Percentiles rank a stretch among this genome's conserved stretches.
These are phyloP conservation scores for Diorhabda sublineata DNA, from an alignment of 1,140 invertebrate species.

Conservation along the genomic window DNA sequence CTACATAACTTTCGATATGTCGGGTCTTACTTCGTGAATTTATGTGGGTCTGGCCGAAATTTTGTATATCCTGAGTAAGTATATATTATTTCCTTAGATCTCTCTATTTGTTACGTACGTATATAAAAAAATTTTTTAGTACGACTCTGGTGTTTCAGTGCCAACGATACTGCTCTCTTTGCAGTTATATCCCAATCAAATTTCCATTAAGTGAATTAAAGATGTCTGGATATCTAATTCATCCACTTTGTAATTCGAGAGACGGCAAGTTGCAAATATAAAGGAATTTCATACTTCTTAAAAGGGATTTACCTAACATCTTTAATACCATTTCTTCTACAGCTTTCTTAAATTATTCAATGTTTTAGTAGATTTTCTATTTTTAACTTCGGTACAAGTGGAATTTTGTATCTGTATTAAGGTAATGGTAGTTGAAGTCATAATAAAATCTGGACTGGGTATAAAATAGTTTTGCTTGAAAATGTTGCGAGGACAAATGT, in stretches of 20 bases:
- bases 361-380: neutral
- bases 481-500: no score
- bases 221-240: neutral
- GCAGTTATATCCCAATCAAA: slow-evolving; percentile 2
- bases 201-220: slow-evolving; percentile 1
- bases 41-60: no score
- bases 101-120: no score
- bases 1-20: no score
- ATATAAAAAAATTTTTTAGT: neutral
- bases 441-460: no score
- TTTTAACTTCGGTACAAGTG: no score
- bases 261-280: neutral
- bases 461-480: no score
- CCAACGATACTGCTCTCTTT: slow-evolving; percentile 1
- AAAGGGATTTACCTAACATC: neutral
- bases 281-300: neutral
- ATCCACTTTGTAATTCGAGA: slow-evolving; percentile 2
- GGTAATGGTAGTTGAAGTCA: no score
- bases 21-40: no score
- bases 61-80: no score
- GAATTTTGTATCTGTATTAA: no score
- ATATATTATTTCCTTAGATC: no score
- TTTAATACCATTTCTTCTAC: neutral
- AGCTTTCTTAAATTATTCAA: neutral
- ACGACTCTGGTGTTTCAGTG: neutral